Percentiles rank a stretch among this genome's conserved stretches.
Evolutionary conservation across 2,888 invertebrate species (phyloP).

Genomic region (Hemistola chrysoprasaria): DNA sequence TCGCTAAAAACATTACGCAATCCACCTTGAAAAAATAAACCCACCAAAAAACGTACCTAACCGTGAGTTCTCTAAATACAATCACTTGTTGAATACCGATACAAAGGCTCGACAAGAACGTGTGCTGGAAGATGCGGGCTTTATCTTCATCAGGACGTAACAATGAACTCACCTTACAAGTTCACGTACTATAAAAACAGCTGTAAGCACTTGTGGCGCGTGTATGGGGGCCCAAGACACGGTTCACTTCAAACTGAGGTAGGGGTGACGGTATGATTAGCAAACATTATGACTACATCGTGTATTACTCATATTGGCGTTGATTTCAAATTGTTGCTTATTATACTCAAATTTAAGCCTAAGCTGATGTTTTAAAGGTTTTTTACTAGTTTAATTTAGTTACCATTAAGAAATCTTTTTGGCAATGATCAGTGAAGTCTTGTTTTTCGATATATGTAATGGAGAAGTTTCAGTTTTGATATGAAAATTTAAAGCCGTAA

Average conservation of each 20-base stretch:
- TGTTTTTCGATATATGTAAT: no score
- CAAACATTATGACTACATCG: constrained; percentile 1
- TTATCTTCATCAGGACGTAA: constrained; percentile 54
- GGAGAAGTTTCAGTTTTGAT: no score
- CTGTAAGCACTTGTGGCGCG: constrained; percentile 55
- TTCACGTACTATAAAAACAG: constrained; percentile 42
- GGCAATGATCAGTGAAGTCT: no score
- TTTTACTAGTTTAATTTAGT: no score
- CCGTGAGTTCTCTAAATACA: constrained; percentile 26
- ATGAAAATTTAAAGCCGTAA: no score
- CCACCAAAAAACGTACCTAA: constrained; percentile 16
- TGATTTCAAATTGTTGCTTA: background rate
- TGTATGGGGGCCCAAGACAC: constrained; percentile 48
- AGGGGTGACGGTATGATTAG: constrained; percentile 22
- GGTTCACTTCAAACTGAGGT: constrained; percentile 31
- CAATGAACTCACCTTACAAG: constrained; percentile 35
- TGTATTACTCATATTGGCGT: background rate
- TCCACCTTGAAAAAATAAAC: constrained; percentile 27
- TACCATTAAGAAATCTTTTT: no score
- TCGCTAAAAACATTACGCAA: constrained; percentile 13
- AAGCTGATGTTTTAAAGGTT: no score
- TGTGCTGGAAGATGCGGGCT: constrained; percentile 57
- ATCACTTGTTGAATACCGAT: constrained; percentile 33
- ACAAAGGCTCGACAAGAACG: constrained; percentile 21
- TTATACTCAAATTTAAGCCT: no score